Evolutionary conservation across 2,113 vertebrate species (phyloP).

Genomic region (Pollimyrus isidori): DNA sequence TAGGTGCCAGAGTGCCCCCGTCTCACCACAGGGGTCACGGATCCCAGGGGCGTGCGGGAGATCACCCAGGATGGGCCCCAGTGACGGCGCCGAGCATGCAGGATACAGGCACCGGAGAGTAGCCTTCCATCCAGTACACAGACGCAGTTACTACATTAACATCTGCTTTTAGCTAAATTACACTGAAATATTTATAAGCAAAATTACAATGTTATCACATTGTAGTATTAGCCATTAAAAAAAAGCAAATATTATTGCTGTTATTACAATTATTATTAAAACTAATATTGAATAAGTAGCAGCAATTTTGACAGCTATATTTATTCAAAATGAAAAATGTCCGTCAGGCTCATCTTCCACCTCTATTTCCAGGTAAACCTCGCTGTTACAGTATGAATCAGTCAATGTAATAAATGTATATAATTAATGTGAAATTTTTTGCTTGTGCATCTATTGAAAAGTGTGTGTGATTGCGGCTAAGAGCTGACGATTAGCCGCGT

Average conservation of each 20-base stretch:
- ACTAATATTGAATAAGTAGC: not conserved
- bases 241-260: not conserved
- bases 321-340: not conserved
- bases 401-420: not conserved
- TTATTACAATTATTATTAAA: not conserved
- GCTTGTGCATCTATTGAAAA: not conserved
- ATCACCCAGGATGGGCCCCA: not conserved
- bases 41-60: not conserved
- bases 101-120: not conserved
- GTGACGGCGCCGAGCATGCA: not conserved
- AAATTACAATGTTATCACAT: not conserved
- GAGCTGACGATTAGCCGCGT: constrained; percentile 22
- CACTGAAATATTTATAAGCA: not conserved
- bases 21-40: not conserved
- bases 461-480: not conserved
- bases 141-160: not conserved
- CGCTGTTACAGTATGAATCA: not conserved
- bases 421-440: not conserved
- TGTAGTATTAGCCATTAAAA: not conserved
- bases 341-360: not conserved
- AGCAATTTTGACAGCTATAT: not conserved
- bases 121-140: not conserved
- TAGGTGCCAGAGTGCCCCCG: not conserved
- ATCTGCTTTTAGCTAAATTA: not conserved
- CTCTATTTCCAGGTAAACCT: not conserved